These are phyloP conservation scores for Trichogramma pretiosum DNA, from an alignment of 1,140 invertebrate genomes.

Conservation along the genomic window DNA sequence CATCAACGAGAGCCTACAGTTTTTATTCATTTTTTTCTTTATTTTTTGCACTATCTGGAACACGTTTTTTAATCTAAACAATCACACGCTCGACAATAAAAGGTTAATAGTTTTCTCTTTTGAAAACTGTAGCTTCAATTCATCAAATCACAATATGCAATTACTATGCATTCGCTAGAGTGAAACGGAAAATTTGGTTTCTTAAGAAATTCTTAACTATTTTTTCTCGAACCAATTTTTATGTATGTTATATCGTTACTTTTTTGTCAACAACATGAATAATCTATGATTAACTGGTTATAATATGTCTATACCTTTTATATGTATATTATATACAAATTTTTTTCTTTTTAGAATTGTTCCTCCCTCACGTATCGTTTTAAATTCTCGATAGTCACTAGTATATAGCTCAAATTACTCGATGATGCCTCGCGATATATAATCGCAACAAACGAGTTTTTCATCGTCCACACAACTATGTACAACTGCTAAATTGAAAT, in stretches of 20 bases:
- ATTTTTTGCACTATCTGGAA: slow-evolving; percentile 11
- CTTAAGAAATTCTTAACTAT: neutral
- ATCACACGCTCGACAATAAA: slow-evolving; percentile 32
- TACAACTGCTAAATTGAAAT: neutral
- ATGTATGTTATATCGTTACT: neutral
- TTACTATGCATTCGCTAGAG: neutral
- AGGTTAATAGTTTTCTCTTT: slow-evolving; percentile 14
- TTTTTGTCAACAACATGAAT: neutral
- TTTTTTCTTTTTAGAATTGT: slow-evolving; percentile 8
- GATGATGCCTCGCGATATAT: too few species aligned
- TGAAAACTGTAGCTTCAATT: slow-evolving; percentile 7
- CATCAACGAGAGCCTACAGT: slow-evolving; percentile 11
- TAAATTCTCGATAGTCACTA: neutral
- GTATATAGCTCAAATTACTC: too few species aligned
- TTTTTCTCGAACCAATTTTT: neutral
- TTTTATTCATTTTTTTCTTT: slow-evolving; percentile 16
- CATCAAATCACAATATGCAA: neutral
- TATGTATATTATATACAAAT: slow-evolving; percentile 1
- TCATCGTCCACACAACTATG: neutral
- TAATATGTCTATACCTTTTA: slow-evolving; percentile 6
- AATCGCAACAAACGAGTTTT: too few species aligned
- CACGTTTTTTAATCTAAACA: slow-evolving; percentile 30
- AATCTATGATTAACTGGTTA: slow-evolving; percentile 10
- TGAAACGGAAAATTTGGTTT: slow-evolving; percentile 4
- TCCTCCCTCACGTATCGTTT: neutral